Evolutionary conservation across 2,113 vertebrate genomes (phyloP), one percentile per base, ranked within the genome.

Genomic region (Polypterus senegalus): DNA sequence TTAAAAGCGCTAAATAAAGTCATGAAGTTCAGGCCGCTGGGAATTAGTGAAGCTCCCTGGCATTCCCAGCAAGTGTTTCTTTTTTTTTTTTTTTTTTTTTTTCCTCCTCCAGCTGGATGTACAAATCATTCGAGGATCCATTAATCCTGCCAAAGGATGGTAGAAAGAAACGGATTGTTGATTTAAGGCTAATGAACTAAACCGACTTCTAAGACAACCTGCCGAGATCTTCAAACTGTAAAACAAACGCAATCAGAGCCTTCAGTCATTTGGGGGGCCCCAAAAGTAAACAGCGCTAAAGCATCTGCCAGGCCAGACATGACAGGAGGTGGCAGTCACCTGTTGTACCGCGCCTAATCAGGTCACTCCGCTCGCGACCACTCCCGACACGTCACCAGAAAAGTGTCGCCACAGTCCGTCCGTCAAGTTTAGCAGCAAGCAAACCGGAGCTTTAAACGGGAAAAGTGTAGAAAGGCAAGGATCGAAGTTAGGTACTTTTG

Each of bases 21-120:
- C 84, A 86, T 83, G 76, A 84, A 81, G 77, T 77, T 80, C 78
- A 74, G 72, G 81, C 80, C 75, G 77, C 76, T 81, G 81, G 77
- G 83, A 88, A 88, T 87, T 85, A 88, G 80, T 85, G 81, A 86
- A 83, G 86, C 81, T 71, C 85, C 76, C 79, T 73, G 71, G 80
- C 78, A 79, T 79, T 85, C 81, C 69, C 83, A 86, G 83, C 77
- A 80, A 79, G 82, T 79, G 78, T 73, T 76, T 79, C 76, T 80
- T 75, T 27, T 27, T 27, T 27, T 27, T 2, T 27, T 27, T 27
- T 27, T 27, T 27, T 27, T 27, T 27, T 27, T 27, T 27, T 27
- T 27, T 27, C 27, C 27, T 27, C 27, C 27, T 27, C 27, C 76
- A 75, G 73, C 65, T 77, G 76, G 77, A 81, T 69, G 79, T 77